phyloP scores from a whole-genome alignment of 2,888 invertebrate genomes.

The Linnaemya vulpina region DNA sequence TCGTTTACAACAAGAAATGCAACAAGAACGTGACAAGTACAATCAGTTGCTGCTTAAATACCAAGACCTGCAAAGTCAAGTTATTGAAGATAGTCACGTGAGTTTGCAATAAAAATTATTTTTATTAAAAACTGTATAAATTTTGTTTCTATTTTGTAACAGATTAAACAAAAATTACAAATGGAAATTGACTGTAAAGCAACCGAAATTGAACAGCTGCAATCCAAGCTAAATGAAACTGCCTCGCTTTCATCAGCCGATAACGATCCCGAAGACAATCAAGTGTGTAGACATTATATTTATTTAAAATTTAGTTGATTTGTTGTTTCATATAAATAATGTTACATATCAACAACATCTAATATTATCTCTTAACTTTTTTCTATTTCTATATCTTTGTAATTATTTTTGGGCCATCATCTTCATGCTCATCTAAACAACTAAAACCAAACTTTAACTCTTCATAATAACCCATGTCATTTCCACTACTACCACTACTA shows the following conservation, averaged over 20 bases:
- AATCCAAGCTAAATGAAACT: constrained; percentile 94
- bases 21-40: constrained; percentile 96
- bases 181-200: constrained; percentile 99
- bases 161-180: constrained; percentile 88
- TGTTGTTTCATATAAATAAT: constrained; percentile 33
- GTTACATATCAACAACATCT: constrained; percentile 50
- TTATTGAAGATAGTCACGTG: constrained; percentile 91
- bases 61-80: constrained; percentile 93
- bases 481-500: constrained; percentile 32
- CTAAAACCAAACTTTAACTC: constrained; percentile 16
- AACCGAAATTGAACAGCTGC: constrained; percentile 96
- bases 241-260: constrained; percentile 96
- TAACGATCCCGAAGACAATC: constrained; percentile 90
- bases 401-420: constrained; percentile 44
- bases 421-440: constrained; percentile 51
- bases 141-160: constrained; percentile 18
- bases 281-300: constrained; percentile 77
- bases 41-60: constrained; percentile 92
- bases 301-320: background rate
- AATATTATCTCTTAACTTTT: constrained; percentile 50
- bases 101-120: constrained; percentile 73
- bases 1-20: constrained; percentile 96
- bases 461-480: constrained; percentile 44
- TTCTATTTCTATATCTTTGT: constrained; percentile 67
- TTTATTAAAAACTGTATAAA: background rate